These are phyloP conservation scores for Gortyna flavago DNA, from an alignment of 2,888 invertebrate genomes.

Conservation along the genomic window DNA sequence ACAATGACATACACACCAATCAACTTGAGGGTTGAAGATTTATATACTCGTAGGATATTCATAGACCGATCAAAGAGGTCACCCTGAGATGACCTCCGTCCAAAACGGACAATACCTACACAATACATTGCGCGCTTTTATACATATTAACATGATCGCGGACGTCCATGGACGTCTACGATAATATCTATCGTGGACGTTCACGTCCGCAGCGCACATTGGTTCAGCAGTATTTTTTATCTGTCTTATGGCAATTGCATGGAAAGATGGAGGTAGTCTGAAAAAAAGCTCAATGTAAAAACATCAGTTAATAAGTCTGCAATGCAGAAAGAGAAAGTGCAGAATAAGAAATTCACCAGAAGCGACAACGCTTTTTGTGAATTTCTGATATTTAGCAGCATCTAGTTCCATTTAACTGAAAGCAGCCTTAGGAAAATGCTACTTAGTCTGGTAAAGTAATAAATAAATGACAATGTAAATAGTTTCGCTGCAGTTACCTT, in stretches of 20 bases:
- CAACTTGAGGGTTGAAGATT: constrained; percentile 1
- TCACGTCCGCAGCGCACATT: background rate
- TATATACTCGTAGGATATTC: too few relatives aligned
- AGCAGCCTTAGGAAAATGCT: background rate
- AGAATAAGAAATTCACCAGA: too few relatives aligned
- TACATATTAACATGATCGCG: background rate
- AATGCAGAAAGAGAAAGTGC: too few relatives aligned
- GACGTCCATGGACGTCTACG: background rate
- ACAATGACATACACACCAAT: background rate
- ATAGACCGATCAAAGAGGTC: background rate
- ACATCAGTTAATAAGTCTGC: background rate
- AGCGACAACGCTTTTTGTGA: background rate
- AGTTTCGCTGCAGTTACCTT: constrained; percentile 23
- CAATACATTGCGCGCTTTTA: background rate
- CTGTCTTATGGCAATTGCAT: background rate
- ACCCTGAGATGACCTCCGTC: background rate
- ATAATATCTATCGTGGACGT: too few relatives aligned
- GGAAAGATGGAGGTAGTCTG: background rate
- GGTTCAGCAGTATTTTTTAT: background rate
- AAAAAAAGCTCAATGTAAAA: background rate
- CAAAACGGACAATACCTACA: background rate
- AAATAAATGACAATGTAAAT: background rate
- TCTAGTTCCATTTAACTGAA: background rate
- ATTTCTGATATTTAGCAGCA: background rate
- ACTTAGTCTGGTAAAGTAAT: background rate